Base-by-base conservation (phyloP, 2,888 invertebrate species). In the Cerastis rubricosa region DNA sequence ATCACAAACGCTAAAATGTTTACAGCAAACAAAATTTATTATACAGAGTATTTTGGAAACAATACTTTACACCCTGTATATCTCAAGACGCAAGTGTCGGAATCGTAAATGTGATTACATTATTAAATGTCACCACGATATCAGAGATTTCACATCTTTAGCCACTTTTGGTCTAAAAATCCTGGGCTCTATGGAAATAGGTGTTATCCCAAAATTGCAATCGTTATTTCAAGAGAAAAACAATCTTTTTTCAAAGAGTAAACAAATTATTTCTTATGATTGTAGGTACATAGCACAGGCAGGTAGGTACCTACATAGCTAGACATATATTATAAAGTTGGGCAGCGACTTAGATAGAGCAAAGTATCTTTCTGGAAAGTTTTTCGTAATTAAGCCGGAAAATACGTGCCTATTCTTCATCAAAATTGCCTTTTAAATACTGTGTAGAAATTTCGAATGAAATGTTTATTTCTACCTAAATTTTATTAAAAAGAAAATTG, bases 401-500 rank as follows among this genome's bases (percentile, higher is more conserved):
- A 66, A 73, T 11, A 59, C 19, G 11, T 0, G 9, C 4, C 12
- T 40, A 54, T 84, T 80, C n/a, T 40, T 47, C 12, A 40, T 66
- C 25, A 51, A 71, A 84, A 81, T 81, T 76, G 78, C 61, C 35
- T 64, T 65, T 57, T 64, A 35, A 61, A 68, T 43, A 9, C 40
- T 1, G 43, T 51, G 43, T 35, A 9, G 43, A 6, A 61, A n/a
- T 40, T 51, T 40, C 7, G 1, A 7, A 1, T 11, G 35, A 70
- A 78, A 49, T 25, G 9, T 59, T 43, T 35, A 11, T 54, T n/a
- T n/a, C 17, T 9, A 51, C 35, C 14, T 14, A n/a, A 11, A 12
- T 11, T 22, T 14, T 45, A 63, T 25, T 68, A 35, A 14, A 12
- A 11, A 17, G 75, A 70, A 82, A 82, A 80, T 76, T 81, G 68